phyloP scores from a whole-genome alignment of 2,797 vertebrate species.

The Sebastiscus albofasciatus region DNA sequence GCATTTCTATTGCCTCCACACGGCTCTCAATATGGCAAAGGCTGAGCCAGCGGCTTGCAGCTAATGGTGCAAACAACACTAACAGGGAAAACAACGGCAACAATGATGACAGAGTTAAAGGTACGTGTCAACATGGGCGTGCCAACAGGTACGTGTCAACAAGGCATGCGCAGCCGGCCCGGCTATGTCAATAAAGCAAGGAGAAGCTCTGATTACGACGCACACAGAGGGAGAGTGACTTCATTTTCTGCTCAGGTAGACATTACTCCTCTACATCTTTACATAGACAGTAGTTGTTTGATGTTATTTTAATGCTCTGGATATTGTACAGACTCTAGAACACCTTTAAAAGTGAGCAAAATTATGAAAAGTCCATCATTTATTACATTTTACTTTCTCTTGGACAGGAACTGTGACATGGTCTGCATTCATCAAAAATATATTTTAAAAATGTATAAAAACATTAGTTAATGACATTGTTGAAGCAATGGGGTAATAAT shows the following conservation, averaged over 20 bases:
- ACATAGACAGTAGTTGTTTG: background rate
- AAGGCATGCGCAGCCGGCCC: no score
- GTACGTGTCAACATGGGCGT: no score
- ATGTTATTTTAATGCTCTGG: background rate
- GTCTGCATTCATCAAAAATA: background rate
- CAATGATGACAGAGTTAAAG: no score
- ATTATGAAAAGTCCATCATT: background rate
- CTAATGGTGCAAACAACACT: background rate
- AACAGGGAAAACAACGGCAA: background rate
- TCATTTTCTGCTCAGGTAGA: no score
- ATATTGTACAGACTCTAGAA: background rate
- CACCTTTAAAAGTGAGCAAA: background rate
- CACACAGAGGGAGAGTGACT: no score
- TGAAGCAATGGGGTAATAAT: background rate
- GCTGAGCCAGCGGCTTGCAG: no score
- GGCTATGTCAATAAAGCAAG: no score
- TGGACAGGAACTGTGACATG: background rate
- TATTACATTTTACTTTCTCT: background rate
- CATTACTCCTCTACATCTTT: background rate
- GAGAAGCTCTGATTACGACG: no score
- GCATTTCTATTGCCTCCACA: no score
- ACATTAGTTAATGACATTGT: background rate
- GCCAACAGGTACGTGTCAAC: no score
- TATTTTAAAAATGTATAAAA: background rate
- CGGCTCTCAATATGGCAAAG: no score